Evolutionary conservation across 2,797 vertebrate species (phyloP).

Genomic region (Lithobates pipiens): DNA sequence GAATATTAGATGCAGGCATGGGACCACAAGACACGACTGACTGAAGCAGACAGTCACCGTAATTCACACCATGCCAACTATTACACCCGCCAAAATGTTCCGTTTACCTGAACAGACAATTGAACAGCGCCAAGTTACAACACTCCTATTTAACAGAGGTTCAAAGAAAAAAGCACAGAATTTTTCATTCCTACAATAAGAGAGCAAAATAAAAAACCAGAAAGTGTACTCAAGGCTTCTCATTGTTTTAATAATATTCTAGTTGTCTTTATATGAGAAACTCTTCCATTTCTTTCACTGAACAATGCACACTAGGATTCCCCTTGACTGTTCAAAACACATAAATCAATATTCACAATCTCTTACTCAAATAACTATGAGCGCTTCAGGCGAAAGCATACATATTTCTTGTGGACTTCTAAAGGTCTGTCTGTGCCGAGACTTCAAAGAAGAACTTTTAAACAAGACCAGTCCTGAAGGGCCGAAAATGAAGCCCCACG

Average conservation of each 20-base stretch:
- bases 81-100: no score
- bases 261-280: neutral
- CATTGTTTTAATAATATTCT: conserved; percentile 34
- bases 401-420: conserved; percentile 32
- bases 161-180: no score
- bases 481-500: neutral
- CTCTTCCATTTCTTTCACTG: conserved; percentile 10
- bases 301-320: conserved; percentile 18
- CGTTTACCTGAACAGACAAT: no score
- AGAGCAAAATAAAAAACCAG: neutral
- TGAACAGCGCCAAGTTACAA: no score
- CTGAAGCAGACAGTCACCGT: no score
- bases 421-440: conserved; percentile 3
- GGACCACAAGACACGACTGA: no score
- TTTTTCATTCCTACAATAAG: neutral
- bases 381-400: conserved; percentile 35
- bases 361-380: conserved; percentile 39
- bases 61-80: no score
- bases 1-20: no score
- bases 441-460: conserved; percentile 39
- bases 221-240: neutral
- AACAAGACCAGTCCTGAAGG: neutral
- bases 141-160: no score
- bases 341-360: conserved; percentile 52
- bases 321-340: conserved; percentile 34